A percentile compares a stretch with the other conserved stretches of the same genome.
Evolutionary conservation across 2,797 vertebrate genomes (phyloP).

Genomic region (Cryptoblepharus egeriae): DNA sequence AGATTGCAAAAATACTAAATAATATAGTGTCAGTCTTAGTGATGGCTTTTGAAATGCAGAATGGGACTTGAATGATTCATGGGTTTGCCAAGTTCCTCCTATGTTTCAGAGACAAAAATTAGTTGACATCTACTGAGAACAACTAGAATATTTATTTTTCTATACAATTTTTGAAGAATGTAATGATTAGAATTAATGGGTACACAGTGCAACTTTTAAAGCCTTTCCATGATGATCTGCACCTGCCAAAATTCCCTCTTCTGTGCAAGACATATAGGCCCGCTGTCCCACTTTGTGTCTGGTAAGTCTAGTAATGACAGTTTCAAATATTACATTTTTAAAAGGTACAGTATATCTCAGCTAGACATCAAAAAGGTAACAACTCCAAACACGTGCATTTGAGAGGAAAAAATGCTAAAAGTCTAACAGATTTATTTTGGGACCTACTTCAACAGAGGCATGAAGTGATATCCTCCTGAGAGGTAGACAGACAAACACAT

Average conservation of each 20-base stretch:
- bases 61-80: background rate
- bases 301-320: no score
- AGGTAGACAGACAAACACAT: no score
- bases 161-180: background rate
- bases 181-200: background rate
- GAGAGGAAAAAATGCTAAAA: background rate
- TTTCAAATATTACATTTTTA: background rate
- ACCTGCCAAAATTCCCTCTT: no score
- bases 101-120: background rate
- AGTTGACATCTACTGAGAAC: background rate
- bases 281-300: background rate
- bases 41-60: background rate
- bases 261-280: no score
- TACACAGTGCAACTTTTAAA: no score
- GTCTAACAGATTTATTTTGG: background rate
- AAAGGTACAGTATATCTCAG: background rate
- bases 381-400: background rate
- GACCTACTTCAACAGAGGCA: background rate
- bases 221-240: no score
- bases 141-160: background rate
- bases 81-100: background rate
- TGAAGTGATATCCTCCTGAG: background rate
- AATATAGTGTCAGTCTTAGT: background rate
- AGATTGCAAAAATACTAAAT: background rate
- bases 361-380: background rate